Percentiles rank a stretch among this genome's conserved stretches.
These are phyloP conservation scores for Cephus pygmeus DNA, from an alignment of 2,888 invertebrate genomes.

Conservation along the genomic window DNA sequence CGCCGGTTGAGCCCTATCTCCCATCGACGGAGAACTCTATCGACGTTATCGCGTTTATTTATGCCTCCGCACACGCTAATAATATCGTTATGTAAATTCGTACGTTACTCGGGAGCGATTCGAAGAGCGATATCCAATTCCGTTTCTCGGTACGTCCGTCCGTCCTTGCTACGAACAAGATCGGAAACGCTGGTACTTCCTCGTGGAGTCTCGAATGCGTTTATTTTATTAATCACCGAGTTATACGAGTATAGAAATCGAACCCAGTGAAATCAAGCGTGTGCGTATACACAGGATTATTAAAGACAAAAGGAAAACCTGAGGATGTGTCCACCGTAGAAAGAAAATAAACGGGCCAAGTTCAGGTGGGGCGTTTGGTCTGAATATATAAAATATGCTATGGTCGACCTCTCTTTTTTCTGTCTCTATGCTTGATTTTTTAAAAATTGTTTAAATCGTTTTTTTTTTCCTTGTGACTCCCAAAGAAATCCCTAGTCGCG, in stretches of 20 bases:
- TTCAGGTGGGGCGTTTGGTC: too few relatives aligned
- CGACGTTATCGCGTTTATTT: slow-evolving; percentile 51
- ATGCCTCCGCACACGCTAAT: slow-evolving; percentile 50
- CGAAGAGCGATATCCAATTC: slow-evolving; percentile 7
- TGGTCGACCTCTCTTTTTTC: not conserved
- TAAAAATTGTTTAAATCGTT: not conserved
- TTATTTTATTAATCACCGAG: not conserved
- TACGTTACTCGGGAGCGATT: slow-evolving; percentile 28
- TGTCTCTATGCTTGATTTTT: not conserved
- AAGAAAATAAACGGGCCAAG: too few relatives aligned
- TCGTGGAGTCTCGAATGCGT: not conserved
- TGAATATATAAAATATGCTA: not conserved
- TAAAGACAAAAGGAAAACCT: too few relatives aligned
- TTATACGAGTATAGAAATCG: not conserved
- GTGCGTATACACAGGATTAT: too few relatives aligned
- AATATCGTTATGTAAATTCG: slow-evolving; percentile 55
- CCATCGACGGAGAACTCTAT: slow-evolving; percentile 30
- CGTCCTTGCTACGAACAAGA: not conserved
- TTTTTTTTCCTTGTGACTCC: not conserved
- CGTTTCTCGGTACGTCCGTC: not conserved
- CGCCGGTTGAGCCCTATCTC: slow-evolving; percentile 26
- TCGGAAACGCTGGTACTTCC: not conserved
- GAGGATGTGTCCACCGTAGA: too few relatives aligned
- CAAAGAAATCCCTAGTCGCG: slow-evolving; percentile 1
- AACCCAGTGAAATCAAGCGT: not conserved